These are phyloP conservation scores for Myocastor coypus DNA, from an alignment of 2,113 vertebrate species.

Conservation along the genomic window DNA sequence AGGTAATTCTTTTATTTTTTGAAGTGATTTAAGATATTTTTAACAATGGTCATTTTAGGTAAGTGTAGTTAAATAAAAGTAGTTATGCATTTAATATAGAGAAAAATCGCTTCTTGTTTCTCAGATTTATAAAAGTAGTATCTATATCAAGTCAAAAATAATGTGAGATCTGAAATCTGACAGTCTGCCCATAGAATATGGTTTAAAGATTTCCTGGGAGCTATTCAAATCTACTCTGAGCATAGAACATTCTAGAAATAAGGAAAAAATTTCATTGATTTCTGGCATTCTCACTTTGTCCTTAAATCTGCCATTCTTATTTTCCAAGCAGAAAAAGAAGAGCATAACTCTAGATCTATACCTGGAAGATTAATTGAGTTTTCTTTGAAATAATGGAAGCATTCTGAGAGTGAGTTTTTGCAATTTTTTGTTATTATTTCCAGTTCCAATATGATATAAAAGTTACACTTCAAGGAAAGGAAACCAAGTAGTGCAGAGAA, in stretches of 20 bases:
- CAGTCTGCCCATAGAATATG: background rate
- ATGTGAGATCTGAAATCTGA: slow-evolving; percentile 25
- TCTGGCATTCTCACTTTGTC: background rate
- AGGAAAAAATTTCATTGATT: background rate
- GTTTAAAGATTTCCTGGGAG: background rate
- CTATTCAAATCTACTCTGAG: background rate
- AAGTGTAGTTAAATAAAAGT: background rate
- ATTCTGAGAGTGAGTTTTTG: slow-evolving; percentile 62
- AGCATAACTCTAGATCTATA: background rate
- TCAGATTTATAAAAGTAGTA: slow-evolving; percentile 30
- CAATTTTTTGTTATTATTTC: slow-evolving; percentile 78
- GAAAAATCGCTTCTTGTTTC: background rate
- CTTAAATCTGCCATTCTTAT: slow-evolving; percentile 6
- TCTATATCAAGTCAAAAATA: background rate
- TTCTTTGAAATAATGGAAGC: slow-evolving; percentile 38
- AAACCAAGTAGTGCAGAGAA: slow-evolving; percentile 80
- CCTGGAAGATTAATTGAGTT: background rate
- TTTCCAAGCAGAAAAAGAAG: background rate
- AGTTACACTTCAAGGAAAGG: slow-evolving; percentile 65
- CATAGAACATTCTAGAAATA: slow-evolving; percentile 22
- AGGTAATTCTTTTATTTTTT: slow-evolving; percentile 18
- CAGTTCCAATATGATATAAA: slow-evolving; percentile 70
- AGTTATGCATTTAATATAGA: background rate
- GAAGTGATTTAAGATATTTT: slow-evolving; percentile 20
- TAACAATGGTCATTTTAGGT: background rate